Evolutionary conservation across 2,797 vertebrate genomes (phyloP).

Genomic region (Argya squamiceps): DNA sequence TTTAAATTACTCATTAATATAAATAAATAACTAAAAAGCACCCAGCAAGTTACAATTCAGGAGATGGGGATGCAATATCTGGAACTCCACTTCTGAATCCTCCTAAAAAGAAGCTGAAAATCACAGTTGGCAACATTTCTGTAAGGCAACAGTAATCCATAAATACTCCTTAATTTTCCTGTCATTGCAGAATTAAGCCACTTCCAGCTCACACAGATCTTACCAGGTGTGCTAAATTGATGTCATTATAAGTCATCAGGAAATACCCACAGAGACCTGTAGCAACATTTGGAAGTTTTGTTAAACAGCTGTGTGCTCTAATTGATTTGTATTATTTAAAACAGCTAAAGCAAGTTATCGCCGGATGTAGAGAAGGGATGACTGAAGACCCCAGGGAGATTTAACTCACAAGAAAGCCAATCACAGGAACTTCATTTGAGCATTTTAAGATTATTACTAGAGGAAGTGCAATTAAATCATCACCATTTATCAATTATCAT

Average conservation of each 20-base stretch:
- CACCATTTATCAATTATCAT: constrained; percentile 77
- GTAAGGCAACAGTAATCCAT: constrained; percentile 65
- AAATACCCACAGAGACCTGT: constrained; percentile 78
- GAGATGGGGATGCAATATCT: not conserved
- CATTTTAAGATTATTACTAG: constrained; percentile 74
- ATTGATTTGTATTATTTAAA: constrained; percentile 84
- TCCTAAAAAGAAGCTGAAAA: constrained; percentile 22
- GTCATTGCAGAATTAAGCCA: constrained; percentile 76
- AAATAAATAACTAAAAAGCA: not conserved
- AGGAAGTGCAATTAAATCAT: constrained; percentile 81
- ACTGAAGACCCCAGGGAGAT: constrained; percentile 73
- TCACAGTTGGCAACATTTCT: constrained; percentile 45
- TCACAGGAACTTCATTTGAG: constrained; percentile 70
- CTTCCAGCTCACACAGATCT: constrained; percentile 71
- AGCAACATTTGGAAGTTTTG: constrained; percentile 74
- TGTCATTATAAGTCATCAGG: constrained; percentile 81
- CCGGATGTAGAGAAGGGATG: constrained; percentile 72
- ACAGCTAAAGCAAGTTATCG: constrained; percentile 73
- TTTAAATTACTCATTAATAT: not conserved
- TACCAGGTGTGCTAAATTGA: constrained; percentile 81
- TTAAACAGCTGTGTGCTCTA: constrained; percentile 81
- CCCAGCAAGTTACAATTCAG: not conserved
- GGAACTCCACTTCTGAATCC: not conserved
- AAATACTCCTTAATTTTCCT: constrained; percentile 76
- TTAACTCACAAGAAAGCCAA: constrained; percentile 74